phyloP scores from a whole-genome alignment of 2,888 invertebrate species.

The Harpagoxenus sublaevis region DNA sequence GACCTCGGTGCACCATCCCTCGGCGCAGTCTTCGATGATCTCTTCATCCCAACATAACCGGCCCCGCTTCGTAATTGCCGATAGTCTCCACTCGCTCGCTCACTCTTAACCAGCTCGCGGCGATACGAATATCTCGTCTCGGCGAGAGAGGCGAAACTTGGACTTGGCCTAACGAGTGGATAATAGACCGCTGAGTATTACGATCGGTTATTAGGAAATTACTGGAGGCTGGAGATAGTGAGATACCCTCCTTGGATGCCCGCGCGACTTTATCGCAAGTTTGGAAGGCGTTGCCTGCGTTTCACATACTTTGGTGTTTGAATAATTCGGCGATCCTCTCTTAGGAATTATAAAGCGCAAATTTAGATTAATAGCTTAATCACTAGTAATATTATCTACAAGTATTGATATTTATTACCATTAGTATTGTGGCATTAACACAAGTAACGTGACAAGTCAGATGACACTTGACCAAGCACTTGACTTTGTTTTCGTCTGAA shows the following conservation, averaged over 20 bases:
- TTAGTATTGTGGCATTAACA: not conserved
- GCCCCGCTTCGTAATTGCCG: slow-evolving; percentile 48
- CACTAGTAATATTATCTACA: not conserved
- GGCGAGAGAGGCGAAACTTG: slow-evolving; percentile 32
- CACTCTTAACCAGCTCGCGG: slow-evolving; percentile 26
- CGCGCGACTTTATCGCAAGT: not conserved
- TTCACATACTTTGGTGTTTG: not conserved
- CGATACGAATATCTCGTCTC: slow-evolving; percentile 25
- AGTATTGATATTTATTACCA: not conserved
- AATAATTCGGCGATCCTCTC: not conserved
- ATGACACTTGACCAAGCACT: not conserved
- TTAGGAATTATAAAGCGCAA: not conserved
- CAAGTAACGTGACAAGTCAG: not conserved
- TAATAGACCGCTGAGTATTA: slow-evolving; percentile 30
- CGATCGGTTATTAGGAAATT: slow-evolving; percentile 43
- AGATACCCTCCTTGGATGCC: not conserved
- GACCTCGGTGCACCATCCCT: slow-evolving; percentile 22
- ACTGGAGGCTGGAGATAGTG: not conserved
- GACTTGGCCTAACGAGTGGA: slow-evolving; percentile 35
- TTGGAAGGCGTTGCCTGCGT: not conserved
- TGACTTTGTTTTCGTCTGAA: not conserved
- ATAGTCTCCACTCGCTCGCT: slow-evolving; percentile 4
- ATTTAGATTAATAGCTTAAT: not conserved
- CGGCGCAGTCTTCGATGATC: slow-evolving; percentile 35
- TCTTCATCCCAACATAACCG: slow-evolving; percentile 44